A percentile compares a stretch with the other conserved stretches of the same genome.
Evolutionary conservation across 2,797 vertebrate species (phyloP).

Genomic region (Phoebastria nigripes): DNA sequence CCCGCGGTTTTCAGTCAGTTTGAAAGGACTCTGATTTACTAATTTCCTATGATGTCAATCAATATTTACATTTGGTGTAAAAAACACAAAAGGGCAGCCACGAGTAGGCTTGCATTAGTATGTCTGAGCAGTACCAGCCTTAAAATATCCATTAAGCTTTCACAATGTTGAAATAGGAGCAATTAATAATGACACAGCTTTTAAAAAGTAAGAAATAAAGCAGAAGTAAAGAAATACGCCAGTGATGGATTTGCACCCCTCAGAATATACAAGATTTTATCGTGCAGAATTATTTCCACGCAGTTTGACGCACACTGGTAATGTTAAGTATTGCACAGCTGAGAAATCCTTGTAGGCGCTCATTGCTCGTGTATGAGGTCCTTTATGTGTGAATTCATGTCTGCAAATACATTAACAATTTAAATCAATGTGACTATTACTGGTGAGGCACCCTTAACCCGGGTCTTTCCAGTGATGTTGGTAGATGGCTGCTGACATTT

Average conservation of each 20-base stretch:
- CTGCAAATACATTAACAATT: background rate
- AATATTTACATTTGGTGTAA: background rate
- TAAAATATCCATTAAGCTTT: background rate
- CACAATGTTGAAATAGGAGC: background rate
- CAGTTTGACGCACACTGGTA: background rate
- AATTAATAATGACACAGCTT: background rate
- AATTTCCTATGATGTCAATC: background rate
- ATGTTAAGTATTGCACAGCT: background rate
- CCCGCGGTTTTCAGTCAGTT: background rate
- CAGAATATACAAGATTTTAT: background rate
- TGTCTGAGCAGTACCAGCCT: background rate
- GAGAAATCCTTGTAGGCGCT: background rate
- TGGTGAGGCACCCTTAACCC: background rate
- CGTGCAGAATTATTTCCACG: background rate
- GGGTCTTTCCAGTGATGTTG: background rate
- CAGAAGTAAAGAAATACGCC: background rate
- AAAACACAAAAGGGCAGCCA: background rate
- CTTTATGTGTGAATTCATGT: background rate
- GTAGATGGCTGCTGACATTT: background rate
- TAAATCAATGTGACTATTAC: background rate
- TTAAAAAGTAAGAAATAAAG: background rate
- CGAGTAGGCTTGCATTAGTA: background rate
- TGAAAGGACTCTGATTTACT: background rate
- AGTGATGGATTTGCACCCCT: background rate
- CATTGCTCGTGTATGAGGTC: background rate